These are phyloP conservation scores for Hyaena hyaena DNA, from an alignment of 2,113 vertebrate genomes.

Conservation along the genomic window DNA sequence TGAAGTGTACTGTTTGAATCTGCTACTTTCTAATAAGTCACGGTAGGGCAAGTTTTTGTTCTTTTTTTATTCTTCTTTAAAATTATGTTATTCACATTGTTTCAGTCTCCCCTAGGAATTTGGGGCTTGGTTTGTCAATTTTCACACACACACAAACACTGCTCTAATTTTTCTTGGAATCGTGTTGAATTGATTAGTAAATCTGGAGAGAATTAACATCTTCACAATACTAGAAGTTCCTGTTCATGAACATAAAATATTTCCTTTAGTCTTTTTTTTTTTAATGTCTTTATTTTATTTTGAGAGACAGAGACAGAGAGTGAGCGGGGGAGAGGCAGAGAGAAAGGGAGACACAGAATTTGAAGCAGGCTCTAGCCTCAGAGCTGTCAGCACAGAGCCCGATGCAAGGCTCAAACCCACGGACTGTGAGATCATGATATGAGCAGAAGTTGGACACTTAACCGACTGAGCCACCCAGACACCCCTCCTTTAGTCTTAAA, in stretches of 20 bases:
- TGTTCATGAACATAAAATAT: not conserved
- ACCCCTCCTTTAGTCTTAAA: not conserved
- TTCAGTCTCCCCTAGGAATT: not conserved
- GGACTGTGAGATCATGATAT: too few species aligned
- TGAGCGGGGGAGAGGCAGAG: too few species aligned
- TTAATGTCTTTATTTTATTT: too few species aligned
- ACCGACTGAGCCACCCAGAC: too few species aligned
- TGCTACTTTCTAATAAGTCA: not conserved
- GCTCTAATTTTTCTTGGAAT: not conserved
- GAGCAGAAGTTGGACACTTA: too few species aligned
- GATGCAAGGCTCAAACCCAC: too few species aligned
- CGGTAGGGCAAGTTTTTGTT: not conserved
- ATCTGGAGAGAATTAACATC: not conserved
- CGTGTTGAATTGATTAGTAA: not conserved
- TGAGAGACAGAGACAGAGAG: too few species aligned
- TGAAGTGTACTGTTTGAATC: not conserved
- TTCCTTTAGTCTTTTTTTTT: not conserved
- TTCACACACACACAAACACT: not conserved
- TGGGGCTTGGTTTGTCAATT: not conserved
- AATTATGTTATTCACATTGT: not conserved
- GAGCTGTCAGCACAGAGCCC: too few species aligned
- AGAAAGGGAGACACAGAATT: too few species aligned
- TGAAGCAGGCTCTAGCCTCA: too few species aligned
- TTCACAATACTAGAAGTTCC: not conserved
- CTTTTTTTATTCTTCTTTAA: constrained; percentile 2